A percentile compares a stretch with the other conserved stretches of the same genome.
Evolutionary conservation across 1,140 invertebrate species (phyloP).

Genomic region (Scaptomyza montana): DNA sequence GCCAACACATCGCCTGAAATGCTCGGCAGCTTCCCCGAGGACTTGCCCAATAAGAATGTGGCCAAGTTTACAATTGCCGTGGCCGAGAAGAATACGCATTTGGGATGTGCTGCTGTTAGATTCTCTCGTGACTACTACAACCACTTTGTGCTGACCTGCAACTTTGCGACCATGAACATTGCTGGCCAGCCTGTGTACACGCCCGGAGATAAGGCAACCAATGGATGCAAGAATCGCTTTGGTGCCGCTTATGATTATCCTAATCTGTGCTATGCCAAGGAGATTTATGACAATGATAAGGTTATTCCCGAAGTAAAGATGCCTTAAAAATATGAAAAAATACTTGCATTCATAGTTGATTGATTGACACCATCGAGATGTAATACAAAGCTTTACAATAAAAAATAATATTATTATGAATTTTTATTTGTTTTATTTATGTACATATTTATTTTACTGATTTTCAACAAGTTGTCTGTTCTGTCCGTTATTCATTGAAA

Average conservation of each 20-base stretch:
- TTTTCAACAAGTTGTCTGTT: conserved; percentile 29
- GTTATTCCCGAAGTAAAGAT: conserved; percentile 31
- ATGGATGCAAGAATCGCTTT: conserved; percentile 46
- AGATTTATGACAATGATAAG: conserved; percentile 73
- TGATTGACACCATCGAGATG: conserved; percentile 1
- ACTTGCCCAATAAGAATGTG: conserved; percentile 50
- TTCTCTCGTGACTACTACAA: conserved; percentile 46
- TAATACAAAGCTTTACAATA: conserved; percentile 19
- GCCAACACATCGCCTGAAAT: conserved; percentile 57
- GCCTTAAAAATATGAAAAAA: conserved; percentile 12
- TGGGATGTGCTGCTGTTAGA: conserved; percentile 65
- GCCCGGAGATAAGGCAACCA: conserved; percentile 40
- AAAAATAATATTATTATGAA: background rate
- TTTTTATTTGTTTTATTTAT: background rate
- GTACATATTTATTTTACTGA: too few relatives aligned
- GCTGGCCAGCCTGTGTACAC: conserved; percentile 48
- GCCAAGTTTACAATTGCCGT: conserved; percentile 60
- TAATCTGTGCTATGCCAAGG: conserved; percentile 63
- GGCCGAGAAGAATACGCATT: conserved; percentile 49
- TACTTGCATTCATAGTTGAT: background rate
- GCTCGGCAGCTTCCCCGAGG: conserved; percentile 56
- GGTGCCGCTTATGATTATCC: conserved; percentile 50
- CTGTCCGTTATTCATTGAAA: background rate
- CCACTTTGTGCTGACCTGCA: conserved; percentile 48
- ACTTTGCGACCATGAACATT: conserved; percentile 49